phyloP scores from a whole-genome alignment of 2,113 vertebrate species.

The Chascanopsetta lugubris region DNA sequence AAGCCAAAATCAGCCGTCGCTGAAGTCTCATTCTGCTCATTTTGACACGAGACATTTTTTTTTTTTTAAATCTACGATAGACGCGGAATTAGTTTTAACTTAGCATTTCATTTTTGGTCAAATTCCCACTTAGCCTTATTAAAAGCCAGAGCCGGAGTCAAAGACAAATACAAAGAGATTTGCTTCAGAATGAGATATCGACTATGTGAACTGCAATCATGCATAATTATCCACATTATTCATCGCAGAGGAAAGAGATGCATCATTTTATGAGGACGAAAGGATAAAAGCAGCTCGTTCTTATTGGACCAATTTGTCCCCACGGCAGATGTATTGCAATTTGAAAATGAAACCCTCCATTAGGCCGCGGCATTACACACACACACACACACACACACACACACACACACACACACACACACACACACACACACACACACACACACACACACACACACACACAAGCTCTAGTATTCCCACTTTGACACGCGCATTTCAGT shows the following conservation, averaged over 20 bases:
- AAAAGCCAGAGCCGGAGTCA: slow-evolving; percentile 11
- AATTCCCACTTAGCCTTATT: slow-evolving; percentile 22
- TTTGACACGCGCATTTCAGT: slow-evolving; percentile 43
- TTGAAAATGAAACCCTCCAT: slow-evolving; percentile 49
- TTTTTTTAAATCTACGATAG: slow-evolving; percentile 6
- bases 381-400: not conserved
- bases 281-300: slow-evolving; percentile 39
- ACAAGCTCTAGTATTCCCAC: slow-evolving; percentile 14
- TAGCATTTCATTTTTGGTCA: slow-evolving; percentile 14
- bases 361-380: slow-evolving; percentile 39
- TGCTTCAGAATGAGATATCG: slow-evolving; percentile 27
- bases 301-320: slow-evolving; percentile 42
- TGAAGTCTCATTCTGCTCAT: slow-evolving; percentile 3
- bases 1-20: not conserved
- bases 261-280: slow-evolving; percentile 26
- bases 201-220: slow-evolving; percentile 36
- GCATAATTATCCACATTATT: slow-evolving; percentile 50
- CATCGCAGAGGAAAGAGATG: slow-evolving; percentile 15
- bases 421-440: slow-evolving; percentile 13
- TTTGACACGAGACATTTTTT: slow-evolving; percentile 4
- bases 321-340: slow-evolving; percentile 40
- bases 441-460: not conserved
- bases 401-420: too few relatives aligned
- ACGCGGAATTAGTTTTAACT: slow-evolving; percentile 14
- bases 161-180: slow-evolving; percentile 30